phyloP scores from a whole-genome alignment of 2,797 vertebrate species.

The Semotilus atromaculatus region DNA sequence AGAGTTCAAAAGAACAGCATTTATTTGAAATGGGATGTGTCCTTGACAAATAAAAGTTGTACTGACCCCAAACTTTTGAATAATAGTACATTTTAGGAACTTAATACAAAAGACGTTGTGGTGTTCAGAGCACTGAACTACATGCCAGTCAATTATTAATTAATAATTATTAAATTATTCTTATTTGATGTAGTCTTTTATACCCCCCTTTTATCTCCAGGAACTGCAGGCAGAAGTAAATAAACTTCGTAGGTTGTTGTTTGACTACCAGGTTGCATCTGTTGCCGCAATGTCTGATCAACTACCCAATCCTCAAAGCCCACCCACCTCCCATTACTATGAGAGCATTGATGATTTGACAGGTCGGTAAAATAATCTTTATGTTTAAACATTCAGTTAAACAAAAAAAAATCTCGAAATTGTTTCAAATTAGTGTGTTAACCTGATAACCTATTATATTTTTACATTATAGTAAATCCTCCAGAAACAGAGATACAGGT shows the following conservation, averaged over 20 bases:
- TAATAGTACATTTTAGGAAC: background rate
- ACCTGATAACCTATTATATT: background rate
- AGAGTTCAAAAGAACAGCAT: background rate
- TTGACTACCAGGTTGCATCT: background rate
- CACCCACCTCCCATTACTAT: background rate
- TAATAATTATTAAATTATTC: background rate
- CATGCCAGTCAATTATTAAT: background rate
- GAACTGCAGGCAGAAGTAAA: conserved; percentile 56
- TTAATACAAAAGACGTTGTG: background rate
- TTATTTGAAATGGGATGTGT: background rate
- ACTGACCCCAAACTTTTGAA: background rate
- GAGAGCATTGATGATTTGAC: conserved; percentile 52
- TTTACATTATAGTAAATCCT: conserved; percentile 42
- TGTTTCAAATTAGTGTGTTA: background rate
- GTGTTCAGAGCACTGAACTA: background rate
- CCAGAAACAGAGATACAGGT: conserved; percentile 57
- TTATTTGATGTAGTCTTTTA: background rate
- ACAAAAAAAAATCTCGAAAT: background rate
- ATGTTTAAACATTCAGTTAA: background rate
- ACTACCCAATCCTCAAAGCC: conserved; percentile 35
- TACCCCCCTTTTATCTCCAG: conserved; percentile 42
- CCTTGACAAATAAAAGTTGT: background rate
- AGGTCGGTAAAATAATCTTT: conserved; percentile 31
- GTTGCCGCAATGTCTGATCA: background rate
- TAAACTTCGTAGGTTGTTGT: conserved; percentile 54